A percentile compares a stretch with the other conserved stretches of the same genome.
phyloP scores from a whole-genome alignment of 2,888 invertebrate genomes.

The Electrophaes corylata region DNA sequence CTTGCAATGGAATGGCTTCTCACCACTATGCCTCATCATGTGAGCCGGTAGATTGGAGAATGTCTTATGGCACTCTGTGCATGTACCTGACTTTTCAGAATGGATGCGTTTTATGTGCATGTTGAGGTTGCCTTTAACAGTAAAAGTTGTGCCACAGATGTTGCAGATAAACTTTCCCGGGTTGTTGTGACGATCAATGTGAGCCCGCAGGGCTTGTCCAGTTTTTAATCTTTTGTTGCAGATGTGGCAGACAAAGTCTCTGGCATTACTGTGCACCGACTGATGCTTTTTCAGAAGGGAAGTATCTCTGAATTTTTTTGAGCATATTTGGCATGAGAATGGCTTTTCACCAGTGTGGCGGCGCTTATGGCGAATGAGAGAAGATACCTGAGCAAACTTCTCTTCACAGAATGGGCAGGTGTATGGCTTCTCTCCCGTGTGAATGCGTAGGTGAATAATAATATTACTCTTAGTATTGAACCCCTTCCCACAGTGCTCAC shows the following conservation, averaged over 20 bases:
- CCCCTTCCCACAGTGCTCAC: conserved; percentile 74
- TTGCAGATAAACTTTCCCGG: conserved; percentile 73
- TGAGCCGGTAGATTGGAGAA: conserved; percentile 83
- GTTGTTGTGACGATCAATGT: conserved; percentile 71
- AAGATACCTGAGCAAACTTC: conserved; percentile 66
- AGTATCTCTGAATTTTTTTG: conserved; percentile 66
- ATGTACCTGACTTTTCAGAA: conserved; percentile 82
- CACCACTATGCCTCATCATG: conserved; percentile 84
- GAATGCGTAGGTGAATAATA: conserved; percentile 69
- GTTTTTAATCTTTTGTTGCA: conserved; percentile 81
- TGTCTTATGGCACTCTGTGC: conserved; percentile 79
- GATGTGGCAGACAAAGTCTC: conserved; percentile 80
- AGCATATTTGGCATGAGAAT: conserved; percentile 65
- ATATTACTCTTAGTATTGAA: conserved; percentile 71
- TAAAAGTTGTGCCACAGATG: conserved; percentile 76
- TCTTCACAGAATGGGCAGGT: conserved; percentile 65
- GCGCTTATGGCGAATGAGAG: conserved; percentile 71
- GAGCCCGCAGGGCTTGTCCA: conserved; percentile 77
- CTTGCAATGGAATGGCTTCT: conserved; percentile 72
- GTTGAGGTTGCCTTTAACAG: conserved; percentile 82
- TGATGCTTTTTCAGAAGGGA: conserved; percentile 66
- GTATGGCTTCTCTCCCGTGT: conserved; percentile 72
- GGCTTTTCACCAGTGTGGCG: conserved; percentile 76
- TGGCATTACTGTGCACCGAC: conserved; percentile 75
- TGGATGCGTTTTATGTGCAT: conserved; percentile 82